A percentile compares a stretch with the other conserved stretches of the same genome.
Conservation (phyloP, 2,888 invertebrate genomes). For the Helleia helle region DNA sequence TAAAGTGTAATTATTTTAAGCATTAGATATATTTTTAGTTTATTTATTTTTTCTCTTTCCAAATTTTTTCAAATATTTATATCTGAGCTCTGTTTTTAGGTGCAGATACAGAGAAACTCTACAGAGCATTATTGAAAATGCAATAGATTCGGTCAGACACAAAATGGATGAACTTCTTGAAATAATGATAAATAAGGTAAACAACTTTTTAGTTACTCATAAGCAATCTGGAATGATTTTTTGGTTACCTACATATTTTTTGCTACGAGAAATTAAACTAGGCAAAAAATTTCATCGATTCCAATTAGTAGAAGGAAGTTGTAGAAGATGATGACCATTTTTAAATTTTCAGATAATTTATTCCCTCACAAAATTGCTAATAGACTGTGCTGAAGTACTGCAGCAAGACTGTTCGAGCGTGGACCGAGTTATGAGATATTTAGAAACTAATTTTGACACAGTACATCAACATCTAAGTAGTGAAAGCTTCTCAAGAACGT, state of each 20-base stretch:
- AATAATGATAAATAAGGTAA: conserved; percentile 85
- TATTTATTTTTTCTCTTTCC: too few species aligned
- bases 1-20: too few species aligned
- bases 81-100: conserved; percentile 20
- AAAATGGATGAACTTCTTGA: conserved; percentile 91
- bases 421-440: conserved; percentile 91
- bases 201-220: too few species aligned
- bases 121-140: conserved; percentile 87
- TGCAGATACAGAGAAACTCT: conserved; percentile 84
- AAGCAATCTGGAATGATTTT: too few species aligned
- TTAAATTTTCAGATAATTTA: conserved; percentile 84
- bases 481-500: conserved; percentile 90
- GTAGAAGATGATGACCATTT: too few species aligned
- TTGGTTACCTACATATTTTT: too few species aligned
- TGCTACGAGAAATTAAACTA: too few species aligned
- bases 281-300: too few species aligned
- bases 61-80: too few species aligned
- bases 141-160: conserved; percentile 89
- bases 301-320: too few species aligned
- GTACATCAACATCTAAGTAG: conserved; percentile 89
- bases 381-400: conserved; percentile 87
- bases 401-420: conserved; percentile 86
- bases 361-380: conserved; percentile 81
- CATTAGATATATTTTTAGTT: too few species aligned
- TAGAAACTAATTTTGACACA: conserved; percentile 90